Percentiles rank a stretch among this genome's conserved stretches.
phyloP scores from a whole-genome alignment of 2,888 invertebrate genomes.

The Apocheima hispidaria region DNA sequence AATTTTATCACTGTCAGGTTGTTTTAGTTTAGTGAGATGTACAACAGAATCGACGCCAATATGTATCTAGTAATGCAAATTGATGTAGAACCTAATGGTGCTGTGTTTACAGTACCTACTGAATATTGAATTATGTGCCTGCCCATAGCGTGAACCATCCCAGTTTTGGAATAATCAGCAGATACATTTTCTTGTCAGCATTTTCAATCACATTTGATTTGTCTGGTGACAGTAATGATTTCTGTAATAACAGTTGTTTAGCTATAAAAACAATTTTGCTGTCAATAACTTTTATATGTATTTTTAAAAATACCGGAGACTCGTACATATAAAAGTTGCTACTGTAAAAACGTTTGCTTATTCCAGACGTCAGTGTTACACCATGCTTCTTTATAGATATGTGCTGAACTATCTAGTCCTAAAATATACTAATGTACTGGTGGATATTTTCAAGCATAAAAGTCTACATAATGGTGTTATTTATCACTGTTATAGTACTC shows the following conservation, averaged over 20 bases:
- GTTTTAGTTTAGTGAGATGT: too few species aligned
- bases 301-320: neutral
- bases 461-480: conserved; percentile 59
- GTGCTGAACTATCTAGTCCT: conserved; percentile 32
- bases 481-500: conserved; percentile 55
- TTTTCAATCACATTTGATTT: neutral
- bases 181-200: conserved; percentile 2
- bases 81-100: neutral
- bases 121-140: too few species aligned
- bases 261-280: conserved; percentile 43
- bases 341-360: neutral
- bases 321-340: neutral
- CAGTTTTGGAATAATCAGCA: neutral
- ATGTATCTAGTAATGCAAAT: neutral
- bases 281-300: conserved; percentile 9
- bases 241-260: conserved; percentile 36
- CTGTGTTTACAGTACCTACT: too few species aligned
- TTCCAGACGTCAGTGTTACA: neutral
- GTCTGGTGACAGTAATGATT: conserved; percentile 28
- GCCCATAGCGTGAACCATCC: too few species aligned
- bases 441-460: conserved; percentile 67
- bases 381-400: conserved; percentile 30
- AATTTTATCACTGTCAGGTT: too few species aligned
- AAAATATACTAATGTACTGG: conserved; percentile 39
- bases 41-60: too few species aligned